Conservation (phyloP, 2,113 vertebrate species). For the Cnemophilus loriae region DNA sequence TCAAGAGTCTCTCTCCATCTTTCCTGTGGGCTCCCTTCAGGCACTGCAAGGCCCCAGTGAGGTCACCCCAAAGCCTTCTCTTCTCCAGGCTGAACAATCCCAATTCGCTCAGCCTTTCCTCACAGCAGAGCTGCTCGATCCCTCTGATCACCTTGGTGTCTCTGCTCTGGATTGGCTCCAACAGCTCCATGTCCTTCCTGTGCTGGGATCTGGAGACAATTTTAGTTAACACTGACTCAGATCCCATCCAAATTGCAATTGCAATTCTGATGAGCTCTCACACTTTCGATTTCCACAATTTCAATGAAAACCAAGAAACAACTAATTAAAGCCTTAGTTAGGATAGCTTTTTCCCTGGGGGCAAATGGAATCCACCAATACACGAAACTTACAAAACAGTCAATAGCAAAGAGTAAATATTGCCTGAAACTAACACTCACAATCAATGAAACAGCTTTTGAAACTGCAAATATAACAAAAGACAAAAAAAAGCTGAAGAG, state of each 20-base stretch:
- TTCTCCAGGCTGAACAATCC: not conserved
- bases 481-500: not conserved
- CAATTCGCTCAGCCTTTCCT: not conserved
- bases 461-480: not conserved
- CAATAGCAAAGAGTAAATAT: not conserved
- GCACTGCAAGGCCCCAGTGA: not conserved
- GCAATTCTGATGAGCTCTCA: not conserved
- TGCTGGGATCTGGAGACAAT: not conserved
- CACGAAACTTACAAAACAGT: not conserved
- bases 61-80: not conserved
- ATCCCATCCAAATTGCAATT: not conserved
- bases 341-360: not conserved
- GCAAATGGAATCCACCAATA: not conserved
- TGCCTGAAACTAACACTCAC: not conserved
- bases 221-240: not conserved
- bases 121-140: not conserved
- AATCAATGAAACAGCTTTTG: not conserved
- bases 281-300: not conserved
- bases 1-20: not conserved
- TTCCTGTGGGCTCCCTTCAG: not conserved
- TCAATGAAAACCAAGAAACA: not conserved
- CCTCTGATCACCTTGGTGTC: not conserved
- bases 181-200: not conserved
- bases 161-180: rapidly evolving
- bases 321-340: not conserved